Percentiles rank a stretch among this genome's conserved stretches.
These are phyloP conservation scores for Drosophila austrosaltans DNA, from an alignment of 2,888 invertebrate genomes.

Conservation along the genomic window DNA sequence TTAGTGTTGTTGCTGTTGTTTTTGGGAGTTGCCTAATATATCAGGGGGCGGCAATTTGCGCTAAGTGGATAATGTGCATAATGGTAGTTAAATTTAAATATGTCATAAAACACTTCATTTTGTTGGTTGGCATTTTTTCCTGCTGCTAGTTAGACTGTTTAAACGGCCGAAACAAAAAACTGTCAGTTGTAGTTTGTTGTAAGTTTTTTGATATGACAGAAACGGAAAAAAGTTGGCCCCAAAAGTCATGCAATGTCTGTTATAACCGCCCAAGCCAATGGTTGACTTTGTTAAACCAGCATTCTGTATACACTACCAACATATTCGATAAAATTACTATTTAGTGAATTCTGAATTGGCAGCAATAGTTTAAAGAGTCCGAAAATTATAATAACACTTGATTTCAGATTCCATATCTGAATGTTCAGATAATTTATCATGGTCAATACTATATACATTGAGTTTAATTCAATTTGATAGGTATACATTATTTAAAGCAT, in stretches of 20 bases:
- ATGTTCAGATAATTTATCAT: no score
- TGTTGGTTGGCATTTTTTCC: constrained; percentile 31
- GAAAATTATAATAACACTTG: no score
- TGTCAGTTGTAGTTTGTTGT: constrained; percentile 64
- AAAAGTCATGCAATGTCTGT: constrained; percentile 12
- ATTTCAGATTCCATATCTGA: no score
- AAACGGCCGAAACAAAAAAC: constrained; percentile 45
- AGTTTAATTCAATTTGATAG: no score
- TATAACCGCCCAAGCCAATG: not conserved
- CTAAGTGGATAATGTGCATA: constrained; percentile 78
- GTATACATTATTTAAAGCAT: no score
- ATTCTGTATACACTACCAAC: not conserved
- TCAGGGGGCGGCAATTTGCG: constrained; percentile 76
- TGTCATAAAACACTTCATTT: constrained; percentile 78
- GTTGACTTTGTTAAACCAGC: not conserved
- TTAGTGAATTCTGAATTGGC: no score
- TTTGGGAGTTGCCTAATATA: constrained; percentile 59
- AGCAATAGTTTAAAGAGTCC: no score
- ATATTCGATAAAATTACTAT: no score
- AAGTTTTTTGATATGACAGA: constrained; percentile 56
- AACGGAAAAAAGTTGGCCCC: constrained; percentile 15
- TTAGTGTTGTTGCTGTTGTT: constrained; percentile 43
- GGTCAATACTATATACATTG: no score
- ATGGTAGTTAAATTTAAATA: constrained; percentile 75
- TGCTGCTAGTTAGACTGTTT: constrained; percentile 30